phyloP scores from a whole-genome alignment of 1,140 invertebrate species.

The Drosophila sp. region DNA sequence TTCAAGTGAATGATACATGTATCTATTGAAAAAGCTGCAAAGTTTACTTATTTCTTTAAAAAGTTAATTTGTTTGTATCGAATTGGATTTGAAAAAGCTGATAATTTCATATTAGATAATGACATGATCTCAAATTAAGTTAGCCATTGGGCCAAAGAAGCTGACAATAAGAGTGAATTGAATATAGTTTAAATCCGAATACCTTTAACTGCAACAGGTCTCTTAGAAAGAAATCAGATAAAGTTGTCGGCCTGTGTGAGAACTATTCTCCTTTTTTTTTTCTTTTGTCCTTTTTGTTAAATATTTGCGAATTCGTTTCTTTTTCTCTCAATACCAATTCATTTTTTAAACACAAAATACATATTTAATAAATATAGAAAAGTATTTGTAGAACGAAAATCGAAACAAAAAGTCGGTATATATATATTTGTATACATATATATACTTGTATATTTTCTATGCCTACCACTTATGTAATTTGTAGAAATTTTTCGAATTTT shows the following conservation, averaged over 20 bases:
- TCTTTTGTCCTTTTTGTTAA: constrained; percentile 17
- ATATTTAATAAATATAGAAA: constrained; percentile 65
- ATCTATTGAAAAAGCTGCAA: no score
- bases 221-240: not conserved
- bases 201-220: not conserved
- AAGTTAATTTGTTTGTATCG: no score
- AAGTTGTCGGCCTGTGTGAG: constrained; percentile 6
- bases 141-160: not conserved
- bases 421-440: constrained; percentile 68
- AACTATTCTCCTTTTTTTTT: constrained; percentile 3
- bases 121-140: not conserved
- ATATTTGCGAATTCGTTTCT: constrained; percentile 12
- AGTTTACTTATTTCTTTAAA: no score
- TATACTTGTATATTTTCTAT: constrained; percentile 81
- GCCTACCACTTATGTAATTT: constrained; percentile 81
- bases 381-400: constrained; percentile 75
- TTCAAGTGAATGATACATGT: no score
- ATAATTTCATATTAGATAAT: not conserved
- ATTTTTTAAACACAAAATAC: constrained; percentile 44
- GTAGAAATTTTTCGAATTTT: constrained; percentile 73
- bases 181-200: not conserved
- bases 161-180: not conserved
- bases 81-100: no score
- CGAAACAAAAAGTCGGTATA: constrained; percentile 57
- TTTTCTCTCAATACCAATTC: constrained; percentile 35